phyloP scores from a whole-genome alignment of 2,113 vertebrate genomes.

The Charadrius vociferus region DNA sequence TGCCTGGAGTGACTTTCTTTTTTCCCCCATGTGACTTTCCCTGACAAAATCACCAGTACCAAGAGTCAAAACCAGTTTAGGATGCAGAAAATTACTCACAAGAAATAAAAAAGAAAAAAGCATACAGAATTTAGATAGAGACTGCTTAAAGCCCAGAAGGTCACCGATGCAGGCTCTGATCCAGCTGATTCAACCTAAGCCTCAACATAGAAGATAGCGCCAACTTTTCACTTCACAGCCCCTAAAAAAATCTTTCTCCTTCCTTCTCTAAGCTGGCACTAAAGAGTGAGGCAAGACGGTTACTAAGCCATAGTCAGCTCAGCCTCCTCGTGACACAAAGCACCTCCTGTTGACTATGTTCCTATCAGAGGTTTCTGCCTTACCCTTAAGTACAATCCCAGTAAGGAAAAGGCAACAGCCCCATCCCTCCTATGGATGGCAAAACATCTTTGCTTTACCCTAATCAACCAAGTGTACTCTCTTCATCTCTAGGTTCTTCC shows the following conservation, averaged over 20 bases:
- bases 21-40: neutral
- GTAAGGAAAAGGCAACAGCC: neutral
- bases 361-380: neutral
- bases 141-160: neutral
- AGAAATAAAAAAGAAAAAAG: neutral
- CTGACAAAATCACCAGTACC: neutral
- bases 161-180: neutral
- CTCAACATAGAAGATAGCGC: neutral
- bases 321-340: neutral
- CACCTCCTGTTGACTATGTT: neutral
- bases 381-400: neutral
- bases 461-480: neutral
- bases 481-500: neutral
- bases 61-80: neutral
- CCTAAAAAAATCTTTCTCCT: neutral
- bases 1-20: neutral
- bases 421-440: neutral
- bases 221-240: neutral
- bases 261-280: neutral
- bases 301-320: neutral
- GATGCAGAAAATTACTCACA: neutral
- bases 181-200: neutral
- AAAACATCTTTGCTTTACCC: neutral
- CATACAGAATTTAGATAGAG: neutral
- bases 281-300: neutral